Evolutionary conservation across 37 sponge, comb jelly and placozoan genomes (phyloP), one percentile per base, ranked within the genome.

Genomic region (Crambe crambe): DNA sequence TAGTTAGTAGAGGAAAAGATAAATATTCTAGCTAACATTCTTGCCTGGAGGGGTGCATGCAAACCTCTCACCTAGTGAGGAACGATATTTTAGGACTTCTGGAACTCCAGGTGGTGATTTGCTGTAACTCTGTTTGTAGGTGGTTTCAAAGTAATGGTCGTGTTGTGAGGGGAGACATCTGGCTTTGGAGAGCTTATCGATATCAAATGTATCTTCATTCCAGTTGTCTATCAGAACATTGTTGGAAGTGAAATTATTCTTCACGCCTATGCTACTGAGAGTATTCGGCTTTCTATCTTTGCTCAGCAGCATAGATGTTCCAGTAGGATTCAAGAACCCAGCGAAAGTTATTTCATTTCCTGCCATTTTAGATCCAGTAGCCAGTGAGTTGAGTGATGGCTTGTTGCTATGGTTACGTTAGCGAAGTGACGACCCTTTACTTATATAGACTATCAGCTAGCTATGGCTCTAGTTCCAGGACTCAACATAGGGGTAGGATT

Each of bases 191-290:
- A 94, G 32, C 23, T 71, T 41, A 27, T 74, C 66, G 20, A 91
- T 84, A 62, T 96, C 97, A 67, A 94, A 91, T 20, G 73, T 72
- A 23, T 96, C 91, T 56, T 96, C 97, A 62, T 86, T 85, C 97
- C 97, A 96, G 72, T 96, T 96, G 25, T 95, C 97, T 2, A 96
- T 85, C 37, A 96, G 91, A 36, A 89, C 88, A 21, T 86, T 74
- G n/a, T n/a, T n/a, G 8, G 89, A 57, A 8, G 83, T 77, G 73
- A 85, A 96, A 18, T 67, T 41, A 32, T 65, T 83, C 60, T 79
- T 74, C 23, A 42, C 75, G 67, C 15, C 10, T 12, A 6, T 15
- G 12, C 10, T 6, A 15, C 10, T 6, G 6, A 15, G 51, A 29
- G n/a, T 23, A 63, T 90, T 90, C 58, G 85, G 73, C 72, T 51